Evolutionary conservation across 2,113 vertebrate genomes (phyloP), one percentile per base, ranked within the genome.

Genomic region (Chascanopsetta lugubris): DNA sequence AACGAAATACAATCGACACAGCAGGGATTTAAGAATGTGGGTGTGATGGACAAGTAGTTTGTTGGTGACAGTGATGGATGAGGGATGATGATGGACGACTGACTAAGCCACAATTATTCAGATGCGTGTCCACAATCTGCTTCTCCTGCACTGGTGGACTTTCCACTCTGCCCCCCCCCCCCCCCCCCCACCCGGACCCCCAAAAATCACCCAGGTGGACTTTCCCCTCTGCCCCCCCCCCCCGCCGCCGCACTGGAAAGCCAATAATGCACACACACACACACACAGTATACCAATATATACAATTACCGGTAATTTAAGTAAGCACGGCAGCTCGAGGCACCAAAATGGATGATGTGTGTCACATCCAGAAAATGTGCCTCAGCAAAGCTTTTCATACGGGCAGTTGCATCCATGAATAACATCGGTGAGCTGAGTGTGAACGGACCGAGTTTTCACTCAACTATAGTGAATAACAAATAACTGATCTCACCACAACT

Each of bases 81-180:
- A 75, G 60, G 36, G 54, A 72, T 61, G 36, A 59, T 45, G 69
- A 73, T 51, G 62, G 67, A 79, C 60, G 72, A 57, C 11, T 22
- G 59, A 63, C 56, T 58, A 27, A 36, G 58, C 34, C 17, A 20
- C 1, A 60, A 79, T 75, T 64, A 72, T 66, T 77, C 63, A 46
- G 56, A 60, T 3, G 26, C 17, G 29, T 64, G 59, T 38, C 20
- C 49, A 51, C 72, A 53, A 50, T 63, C 55, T 58, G 57, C 32
- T 8, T 51, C 4, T 12, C 5, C 48, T 34, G 62, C 8, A 2
- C 49, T 71, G 0, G 17, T 61, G 75, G 67, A 77, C 49, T 57
- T 61, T 62, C 36, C 75, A 72, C 57, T 83, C 72, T n/a, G n/a
- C n/a, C n/a, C n/a, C n/a, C n/a, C n/a, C n/a, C n/a, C n/a, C n/a